Evolutionary conservation across 2,797 vertebrate genomes (phyloP).

Genomic region (Hapalemur alaotrensis): DNA sequence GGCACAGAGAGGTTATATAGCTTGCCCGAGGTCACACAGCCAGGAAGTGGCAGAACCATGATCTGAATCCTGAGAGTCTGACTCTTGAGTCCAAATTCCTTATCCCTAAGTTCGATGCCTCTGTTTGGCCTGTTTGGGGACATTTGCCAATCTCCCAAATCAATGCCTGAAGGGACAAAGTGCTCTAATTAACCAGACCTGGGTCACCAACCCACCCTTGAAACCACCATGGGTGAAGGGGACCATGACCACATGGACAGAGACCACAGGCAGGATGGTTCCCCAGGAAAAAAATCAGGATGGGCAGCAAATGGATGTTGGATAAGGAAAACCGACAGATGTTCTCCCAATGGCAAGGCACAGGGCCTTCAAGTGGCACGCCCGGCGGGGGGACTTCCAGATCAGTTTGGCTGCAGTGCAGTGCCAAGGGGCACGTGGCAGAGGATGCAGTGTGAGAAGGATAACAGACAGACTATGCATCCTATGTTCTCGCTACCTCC

Average conservation of each 20-base stretch:
- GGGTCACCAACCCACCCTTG: not conserved
- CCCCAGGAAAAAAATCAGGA: not conserved
- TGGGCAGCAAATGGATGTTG: not conserved
- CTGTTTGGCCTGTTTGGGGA: not conserved
- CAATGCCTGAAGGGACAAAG: not conserved
- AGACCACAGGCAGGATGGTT: not conserved
- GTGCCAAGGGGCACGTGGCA: not conserved
- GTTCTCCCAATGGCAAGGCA: not conserved
- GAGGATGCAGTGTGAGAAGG: not conserved
- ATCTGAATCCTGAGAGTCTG: not conserved
- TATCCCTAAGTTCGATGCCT: not conserved
- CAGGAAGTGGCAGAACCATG: not conserved
- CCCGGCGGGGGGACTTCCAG: not conserved
- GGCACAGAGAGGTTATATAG: not conserved
- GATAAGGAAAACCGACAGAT: not conserved
- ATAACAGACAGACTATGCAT: fast-evolving
- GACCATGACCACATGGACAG: not conserved
- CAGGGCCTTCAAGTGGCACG: not conserved
- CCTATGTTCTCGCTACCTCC: not conserved
- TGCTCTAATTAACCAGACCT: not conserved
- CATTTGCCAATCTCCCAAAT: not conserved
- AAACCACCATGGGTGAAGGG: not conserved
- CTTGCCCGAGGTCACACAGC: not conserved
- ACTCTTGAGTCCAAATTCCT: not conserved
- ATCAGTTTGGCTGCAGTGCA: fast-evolving